A percentile compares a stretch with the other conserved stretches of the same genome.
Evolutionary conservation across 2,797 vertebrate genomes (phyloP).

Genomic region (Coendou prehensilis): DNA sequence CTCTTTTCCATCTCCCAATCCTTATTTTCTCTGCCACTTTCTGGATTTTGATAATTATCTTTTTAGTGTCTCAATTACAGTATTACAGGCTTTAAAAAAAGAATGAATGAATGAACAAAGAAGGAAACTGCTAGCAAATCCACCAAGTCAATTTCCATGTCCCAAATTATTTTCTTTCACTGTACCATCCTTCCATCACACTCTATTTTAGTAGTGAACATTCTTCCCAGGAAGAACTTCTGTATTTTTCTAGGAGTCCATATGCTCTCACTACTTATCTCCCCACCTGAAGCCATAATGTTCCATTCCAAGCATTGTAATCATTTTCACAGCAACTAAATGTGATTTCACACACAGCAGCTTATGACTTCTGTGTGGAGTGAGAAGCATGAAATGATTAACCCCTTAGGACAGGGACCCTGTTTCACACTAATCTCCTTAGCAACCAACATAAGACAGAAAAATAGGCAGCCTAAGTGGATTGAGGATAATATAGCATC

Average conservation of each 20-base stretch:
- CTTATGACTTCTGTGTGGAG: constrained; percentile 57
- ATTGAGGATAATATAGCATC: not conserved
- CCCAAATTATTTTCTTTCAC: not conserved
- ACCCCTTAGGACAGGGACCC: constrained; percentile 66
- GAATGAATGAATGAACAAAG: not conserved
- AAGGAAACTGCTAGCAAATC: not conserved
- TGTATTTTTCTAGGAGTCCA: constrained; percentile 46
- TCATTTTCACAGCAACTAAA: constrained; percentile 77
- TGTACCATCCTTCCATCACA: not conserved
- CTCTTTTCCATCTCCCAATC: not conserved
- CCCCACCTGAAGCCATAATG: constrained; percentile 72
- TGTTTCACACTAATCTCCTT: constrained; percentile 57
- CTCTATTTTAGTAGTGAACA: not conserved
- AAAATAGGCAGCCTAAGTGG: constrained; percentile 4
- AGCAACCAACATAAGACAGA: constrained; percentile 51
- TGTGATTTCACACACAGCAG: constrained; percentile 73
- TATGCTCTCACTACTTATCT: constrained; percentile 60
- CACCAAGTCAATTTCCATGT: not conserved
- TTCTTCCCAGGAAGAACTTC: constrained; percentile 58
- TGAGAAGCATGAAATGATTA: constrained; percentile 56
- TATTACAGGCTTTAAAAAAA: not conserved
- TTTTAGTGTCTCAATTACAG: not conserved
- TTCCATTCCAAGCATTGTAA: constrained; percentile 18
- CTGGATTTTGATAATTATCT: constrained; percentile 22
- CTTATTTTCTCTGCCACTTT: not conserved